Base-by-base conservation (phyloP, 2,888 invertebrate species). In the Mechanitis messenoides region DNA sequence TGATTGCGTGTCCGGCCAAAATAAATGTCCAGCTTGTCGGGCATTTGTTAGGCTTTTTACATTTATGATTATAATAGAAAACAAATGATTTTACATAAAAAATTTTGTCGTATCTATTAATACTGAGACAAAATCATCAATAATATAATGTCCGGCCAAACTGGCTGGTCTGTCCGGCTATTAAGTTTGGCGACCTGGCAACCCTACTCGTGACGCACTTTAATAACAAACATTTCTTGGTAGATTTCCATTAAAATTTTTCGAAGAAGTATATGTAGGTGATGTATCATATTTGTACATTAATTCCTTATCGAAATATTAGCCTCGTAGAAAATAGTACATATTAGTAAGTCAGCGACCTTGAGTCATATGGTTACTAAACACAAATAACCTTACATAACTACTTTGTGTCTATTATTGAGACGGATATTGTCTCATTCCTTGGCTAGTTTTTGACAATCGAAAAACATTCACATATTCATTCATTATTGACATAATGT, bases 401-500 rank as follows among this genome's bases (percentile, higher is more conserved):
- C 2, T 50, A 11, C 50, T 9, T 28, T 47, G 6, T 47, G 47
- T 47, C 47, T 47, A 47, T 47, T 47, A 45, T 28, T 56, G 9
- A 28, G 12, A 2, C 33, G 54, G 54, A 50, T 55, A 45, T 28
- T 60, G 50, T 9, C 53, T 33, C 54, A 60, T 55, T 63, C 38
- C 53, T 61, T 57, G 54, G 55, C 58, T n/a, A 35, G 2, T 45
- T 53, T 47, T 58, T 59, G 65, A 56, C 50, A 62, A 58, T 57
- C 47, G 46, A 55, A 35, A 45, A 28, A 50, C 38, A 45, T 56
- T 46, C 47, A 56, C 46, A 61, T 57, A 20, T 55, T 61, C 60
- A 66, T 62, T 61, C 56, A 64, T 64, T 66, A 59, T 9, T 42
- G 20, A 31, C 45, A 56, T 66, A 62, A 61, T 61, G 53, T 62